A percentile compares a stretch with the other conserved stretches of the same genome.
These are phyloP conservation scores for Leucoma salicis DNA, from an alignment of 2,888 invertebrate genomes.

Conservation along the genomic window DNA sequence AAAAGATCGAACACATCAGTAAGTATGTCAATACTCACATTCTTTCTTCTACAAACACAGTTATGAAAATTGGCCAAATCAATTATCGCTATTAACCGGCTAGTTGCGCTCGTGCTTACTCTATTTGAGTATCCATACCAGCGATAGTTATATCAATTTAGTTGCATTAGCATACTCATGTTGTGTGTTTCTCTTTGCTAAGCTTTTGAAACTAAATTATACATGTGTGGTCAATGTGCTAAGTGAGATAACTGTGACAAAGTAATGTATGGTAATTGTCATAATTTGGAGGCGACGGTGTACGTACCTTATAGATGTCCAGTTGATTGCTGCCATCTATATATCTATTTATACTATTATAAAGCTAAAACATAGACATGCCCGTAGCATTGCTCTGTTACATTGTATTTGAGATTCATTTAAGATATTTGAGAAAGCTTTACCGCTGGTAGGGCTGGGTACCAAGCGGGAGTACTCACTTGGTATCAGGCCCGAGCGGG, in stretches of 20 bases:
- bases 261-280: constrained; percentile 22
- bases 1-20: constrained; percentile 9
- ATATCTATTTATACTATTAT: too few relatives aligned
- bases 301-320: not conserved
- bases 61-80: constrained; percentile 54
- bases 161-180: constrained; percentile 46
- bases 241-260: constrained; percentile 25
- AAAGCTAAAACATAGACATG: too few relatives aligned
- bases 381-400: too few relatives aligned
- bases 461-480: too few relatives aligned
- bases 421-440: too few relatives aligned
- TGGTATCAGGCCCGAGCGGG: too few relatives aligned
- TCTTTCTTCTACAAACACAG: constrained; percentile 29
- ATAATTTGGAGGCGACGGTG: constrained; percentile 14
- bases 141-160: constrained; percentile 65
- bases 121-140: constrained; percentile 54
- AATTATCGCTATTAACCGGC: constrained; percentile 53
- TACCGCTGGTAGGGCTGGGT: too few relatives aligned
- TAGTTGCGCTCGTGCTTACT: constrained; percentile 46
- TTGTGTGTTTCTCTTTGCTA: constrained; percentile 24
- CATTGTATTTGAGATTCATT: too few relatives aligned
- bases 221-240: constrained; percentile 34
- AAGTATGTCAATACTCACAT: constrained; percentile 31
- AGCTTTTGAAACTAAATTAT: constrained; percentile 30
- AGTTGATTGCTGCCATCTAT: too few relatives aligned